These are phyloP conservation scores for Sebastolobus altivelis DNA, from an alignment of 2,797 vertebrate genomes.

Conservation along the genomic window DNA sequence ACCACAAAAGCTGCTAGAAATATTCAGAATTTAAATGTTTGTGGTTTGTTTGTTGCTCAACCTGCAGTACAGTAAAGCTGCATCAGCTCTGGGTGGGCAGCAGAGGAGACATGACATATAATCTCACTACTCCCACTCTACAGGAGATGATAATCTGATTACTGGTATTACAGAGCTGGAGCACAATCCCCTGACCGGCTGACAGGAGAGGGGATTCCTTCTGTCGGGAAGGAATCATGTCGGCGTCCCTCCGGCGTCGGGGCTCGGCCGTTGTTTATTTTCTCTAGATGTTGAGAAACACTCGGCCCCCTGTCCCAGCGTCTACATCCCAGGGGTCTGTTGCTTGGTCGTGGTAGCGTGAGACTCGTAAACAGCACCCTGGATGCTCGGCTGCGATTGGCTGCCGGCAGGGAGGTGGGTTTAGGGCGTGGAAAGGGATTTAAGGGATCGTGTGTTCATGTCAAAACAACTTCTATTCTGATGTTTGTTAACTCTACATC, in stretches of 20 bases:
- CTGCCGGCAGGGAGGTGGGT: conserved; percentile 61
- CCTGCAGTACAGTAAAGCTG: conserved; percentile 10
- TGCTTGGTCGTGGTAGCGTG: conserved; percentile 48
- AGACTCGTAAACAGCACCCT: conserved; percentile 64
- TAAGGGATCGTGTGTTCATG: conserved; percentile 51
- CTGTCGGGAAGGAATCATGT: conserved; percentile 16
- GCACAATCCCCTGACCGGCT: conserved; percentile 21
- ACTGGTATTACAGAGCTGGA: conserved; percentile 36
- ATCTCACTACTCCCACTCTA: conserved; percentile 49
- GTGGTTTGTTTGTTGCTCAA: conserved; percentile 30
- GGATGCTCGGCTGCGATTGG: conserved; percentile 64
- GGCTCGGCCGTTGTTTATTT: conserved; percentile 59
- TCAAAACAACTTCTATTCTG: conserved; percentile 64
- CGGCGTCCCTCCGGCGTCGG: conserved; percentile 19
- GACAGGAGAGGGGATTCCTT: conserved; percentile 50
- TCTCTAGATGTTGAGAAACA: conserved; percentile 62
- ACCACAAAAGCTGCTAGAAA: conserved; percentile 36
- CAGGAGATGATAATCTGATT: conserved; percentile 70
- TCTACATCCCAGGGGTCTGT: conserved; percentile 41
- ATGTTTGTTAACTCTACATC: conserved; percentile 54
- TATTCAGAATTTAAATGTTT: conserved; percentile 19
- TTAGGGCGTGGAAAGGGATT: conserved; percentile 51
- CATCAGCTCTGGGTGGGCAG: conserved; percentile 6
- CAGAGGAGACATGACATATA: conserved; percentile 44
- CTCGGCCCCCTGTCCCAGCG: conserved; percentile 49